Evolutionary conservation across 2,888 invertebrate species (phyloP).

Genomic region (Drosophila paucipuncta): DNA sequence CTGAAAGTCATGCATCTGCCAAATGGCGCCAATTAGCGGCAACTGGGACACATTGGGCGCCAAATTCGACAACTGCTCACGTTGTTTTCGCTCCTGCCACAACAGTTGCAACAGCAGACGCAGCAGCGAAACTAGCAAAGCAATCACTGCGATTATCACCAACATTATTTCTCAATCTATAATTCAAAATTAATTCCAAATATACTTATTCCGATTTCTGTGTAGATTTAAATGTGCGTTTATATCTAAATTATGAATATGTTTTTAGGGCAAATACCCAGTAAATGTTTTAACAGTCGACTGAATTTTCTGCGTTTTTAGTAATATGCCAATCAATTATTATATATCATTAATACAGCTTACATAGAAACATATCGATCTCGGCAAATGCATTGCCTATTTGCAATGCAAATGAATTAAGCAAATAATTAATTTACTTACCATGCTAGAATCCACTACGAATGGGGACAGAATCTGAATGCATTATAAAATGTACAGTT

Average conservation of each 20-base stretch:
- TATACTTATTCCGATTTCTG: background rate
- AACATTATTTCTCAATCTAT: slow-evolving; percentile 32
- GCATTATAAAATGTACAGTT: slow-evolving; percentile 1
- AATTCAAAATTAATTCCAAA: background rate
- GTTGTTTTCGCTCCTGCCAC: slow-evolving; percentile 42
- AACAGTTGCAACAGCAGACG: slow-evolving; percentile 31
- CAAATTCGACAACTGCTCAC: slow-evolving; percentile 26
- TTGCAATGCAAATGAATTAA: background rate
- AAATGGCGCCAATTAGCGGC: slow-evolving; percentile 78
- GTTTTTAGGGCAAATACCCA: background rate
- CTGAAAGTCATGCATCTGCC: slow-evolving; percentile 71
- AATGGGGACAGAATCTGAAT: background rate
- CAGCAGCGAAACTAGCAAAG: slow-evolving; percentile 36
- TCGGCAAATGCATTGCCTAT: background rate
- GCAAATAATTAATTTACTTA: slow-evolving; percentile 2
- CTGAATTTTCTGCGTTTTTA: background rate
- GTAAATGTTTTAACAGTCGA: background rate
- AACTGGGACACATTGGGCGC: slow-evolving; percentile 77
- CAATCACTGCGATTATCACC: slow-evolving; percentile 15
- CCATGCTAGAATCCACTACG: slow-evolving; percentile 2
- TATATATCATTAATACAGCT: background rate
- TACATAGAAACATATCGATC: background rate
- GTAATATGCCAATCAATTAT: background rate
- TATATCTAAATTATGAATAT: background rate
- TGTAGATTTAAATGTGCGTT: background rate